phyloP scores from a whole-genome alignment of 1,140 invertebrate genomes.

The Dinoponera quadriceps region DNA sequence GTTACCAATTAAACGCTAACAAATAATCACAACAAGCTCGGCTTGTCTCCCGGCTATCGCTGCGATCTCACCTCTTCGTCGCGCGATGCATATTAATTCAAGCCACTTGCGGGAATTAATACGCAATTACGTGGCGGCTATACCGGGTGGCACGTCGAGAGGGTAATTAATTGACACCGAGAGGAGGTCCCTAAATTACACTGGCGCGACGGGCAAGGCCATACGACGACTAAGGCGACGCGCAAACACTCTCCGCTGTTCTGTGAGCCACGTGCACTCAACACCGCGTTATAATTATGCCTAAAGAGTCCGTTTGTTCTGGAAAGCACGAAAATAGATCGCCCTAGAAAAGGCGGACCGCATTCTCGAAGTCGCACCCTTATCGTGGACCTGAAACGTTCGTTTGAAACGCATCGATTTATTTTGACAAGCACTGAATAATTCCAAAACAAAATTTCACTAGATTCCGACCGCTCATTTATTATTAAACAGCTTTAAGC shows the following conservation, averaged over 20 bases:
- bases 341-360: constrained; percentile 1
- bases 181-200: constrained; percentile 67
- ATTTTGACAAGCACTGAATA: no score
- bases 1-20: background rate
- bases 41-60: constrained; percentile 20
- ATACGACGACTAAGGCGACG: background rate
- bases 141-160: constrained; percentile 61
- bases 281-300: constrained; percentile 57
- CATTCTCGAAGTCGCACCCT: constrained; percentile 28
- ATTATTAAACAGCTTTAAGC: no score
- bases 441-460: no score
- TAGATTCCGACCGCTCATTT: no score
- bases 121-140: constrained; percentile 67
- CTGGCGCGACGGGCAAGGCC: constrained; percentile 44
- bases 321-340: constrained; percentile 55
- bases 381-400: background rate
- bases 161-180: constrained; percentile 68
- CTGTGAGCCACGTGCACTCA: background rate
- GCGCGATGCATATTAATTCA: constrained; percentile 68
- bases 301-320: constrained; percentile 69
- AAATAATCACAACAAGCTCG: constrained; percentile 24
- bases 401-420: no score
- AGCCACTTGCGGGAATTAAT: constrained; percentile 71
- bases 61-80: constrained; percentile 16
- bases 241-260: constrained; percentile 25